Percentiles rank a stretch among this genome's conserved stretches.
Evolutionary conservation across 2,888 invertebrate genomes (phyloP).

Genomic region (Erpobdella octoculata): DNA sequence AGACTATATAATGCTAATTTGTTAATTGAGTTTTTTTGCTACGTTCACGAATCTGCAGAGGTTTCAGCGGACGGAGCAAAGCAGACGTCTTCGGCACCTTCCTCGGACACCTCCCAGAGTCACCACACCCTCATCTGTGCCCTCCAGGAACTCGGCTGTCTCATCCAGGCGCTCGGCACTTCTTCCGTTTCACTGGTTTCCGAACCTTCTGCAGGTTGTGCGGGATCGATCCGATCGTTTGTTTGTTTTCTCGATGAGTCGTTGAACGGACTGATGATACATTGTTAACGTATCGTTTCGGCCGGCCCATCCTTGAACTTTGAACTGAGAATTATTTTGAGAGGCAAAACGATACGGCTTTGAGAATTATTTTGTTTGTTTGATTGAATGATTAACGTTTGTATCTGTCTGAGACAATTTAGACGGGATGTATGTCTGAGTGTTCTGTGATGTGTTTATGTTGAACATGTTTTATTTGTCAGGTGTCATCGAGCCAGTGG

Average conservation of each 20-base stretch:
- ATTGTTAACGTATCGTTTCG: no score
- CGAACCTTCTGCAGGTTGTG: conserved; percentile 71
- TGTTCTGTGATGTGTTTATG: no score
- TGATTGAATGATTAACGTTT: neutral
- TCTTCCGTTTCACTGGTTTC: conserved; percentile 81
- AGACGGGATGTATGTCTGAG: neutral
- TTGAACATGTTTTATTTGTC: no score
- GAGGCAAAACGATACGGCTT: no score
- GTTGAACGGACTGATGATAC: neutral
- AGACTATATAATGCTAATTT: neutral
- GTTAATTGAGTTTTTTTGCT: neutral
- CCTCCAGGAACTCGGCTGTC: conserved; percentile 81
- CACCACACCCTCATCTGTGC: conserved; percentile 65
- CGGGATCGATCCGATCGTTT: neutral
- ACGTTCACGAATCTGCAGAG: neutral
- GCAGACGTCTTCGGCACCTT: neutral
- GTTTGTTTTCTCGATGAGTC: neutral
- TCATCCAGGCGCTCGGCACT: conserved; percentile 84
- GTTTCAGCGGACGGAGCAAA: neutral
- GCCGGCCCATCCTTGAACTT: no score
- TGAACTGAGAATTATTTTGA: no score
- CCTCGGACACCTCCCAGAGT: conserved; percentile 38
- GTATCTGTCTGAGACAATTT: neutral
- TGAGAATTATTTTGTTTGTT: neutral
- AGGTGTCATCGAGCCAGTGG: conserved; percentile 70